phyloP scores from a whole-genome alignment of 2,888 invertebrate species.

The Andricus quercusramuli region DNA sequence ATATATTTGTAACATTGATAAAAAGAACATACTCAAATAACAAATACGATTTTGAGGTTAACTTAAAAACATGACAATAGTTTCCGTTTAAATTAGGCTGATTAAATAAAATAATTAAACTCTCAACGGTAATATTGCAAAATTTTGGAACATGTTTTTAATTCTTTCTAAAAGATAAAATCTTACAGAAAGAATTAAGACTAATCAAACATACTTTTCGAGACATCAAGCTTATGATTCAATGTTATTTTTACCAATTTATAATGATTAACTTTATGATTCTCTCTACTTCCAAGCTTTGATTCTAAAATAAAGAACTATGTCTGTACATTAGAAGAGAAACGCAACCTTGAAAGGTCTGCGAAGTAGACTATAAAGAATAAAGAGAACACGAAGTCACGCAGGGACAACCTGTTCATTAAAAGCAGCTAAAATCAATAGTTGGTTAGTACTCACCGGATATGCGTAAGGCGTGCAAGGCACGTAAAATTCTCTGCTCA shows the following conservation, averaged over 20 bases:
- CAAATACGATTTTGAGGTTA: too few relatives aligned
- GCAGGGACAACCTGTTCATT: background rate
- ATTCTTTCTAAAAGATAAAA: background rate
- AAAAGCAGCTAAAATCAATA: slow-evolving; percentile 36
- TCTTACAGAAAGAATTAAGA: background rate
- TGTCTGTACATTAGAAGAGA: background rate
- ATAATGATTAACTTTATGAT: background rate
- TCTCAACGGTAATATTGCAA: too few relatives aligned
- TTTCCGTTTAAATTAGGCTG: too few relatives aligned
- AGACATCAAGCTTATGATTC: background rate
- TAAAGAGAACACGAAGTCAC: slow-evolving; percentile 6
- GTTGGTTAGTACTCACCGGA: slow-evolving; percentile 69
- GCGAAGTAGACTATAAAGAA: slow-evolving; percentile 12
- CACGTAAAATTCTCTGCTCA: slow-evolving; percentile 78
- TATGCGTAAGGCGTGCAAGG: slow-evolving; percentile 76
- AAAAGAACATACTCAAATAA: too few relatives aligned
- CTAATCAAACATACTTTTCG: background rate
- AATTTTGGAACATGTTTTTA: background rate
- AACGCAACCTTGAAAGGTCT: slow-evolving; percentile 30
- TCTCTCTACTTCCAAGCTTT: background rate
- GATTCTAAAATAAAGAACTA: background rate
- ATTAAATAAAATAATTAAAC: too few relatives aligned
- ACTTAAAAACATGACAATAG: too few relatives aligned
- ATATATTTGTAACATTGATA: too few relatives aligned
- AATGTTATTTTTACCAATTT: background rate